Percentiles rank a stretch among this genome's conserved stretches.
These are phyloP conservation scores for Eublepharis macularius DNA, from an alignment of 2,113 vertebrate species.

Conservation along the genomic window DNA sequence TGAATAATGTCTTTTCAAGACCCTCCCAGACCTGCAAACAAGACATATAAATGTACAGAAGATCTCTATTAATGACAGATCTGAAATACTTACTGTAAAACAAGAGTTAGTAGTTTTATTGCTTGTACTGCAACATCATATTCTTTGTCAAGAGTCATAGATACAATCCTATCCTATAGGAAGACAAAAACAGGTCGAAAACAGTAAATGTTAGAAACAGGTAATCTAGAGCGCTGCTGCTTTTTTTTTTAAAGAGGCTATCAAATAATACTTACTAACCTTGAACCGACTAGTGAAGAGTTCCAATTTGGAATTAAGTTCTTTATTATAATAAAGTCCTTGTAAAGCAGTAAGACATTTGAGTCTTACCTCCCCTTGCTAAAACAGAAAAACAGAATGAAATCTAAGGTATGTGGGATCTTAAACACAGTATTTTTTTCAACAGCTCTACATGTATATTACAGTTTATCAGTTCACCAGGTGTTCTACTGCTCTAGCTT, in stretches of 20 bases:
- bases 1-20: too few relatives aligned
- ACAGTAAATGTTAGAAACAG: conserved; percentile 47
- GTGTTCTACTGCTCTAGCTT: neutral
- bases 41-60: neutral
- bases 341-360: conserved; percentile 98
- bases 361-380: conserved; percentile 98
- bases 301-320: conserved; percentile 96
- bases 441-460: neutral
- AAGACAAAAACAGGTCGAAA: conserved; percentile 41
- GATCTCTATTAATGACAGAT: neutral
- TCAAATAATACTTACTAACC: conserved; percentile 79
- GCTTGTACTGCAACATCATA: conserved; percentile 99
- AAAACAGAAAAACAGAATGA: conserved; percentile 62
- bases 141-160: conserved; percentile 99
- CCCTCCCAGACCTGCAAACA: neutral
- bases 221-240: neutral
- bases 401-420: conserved; percentile 45
- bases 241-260: neutral
- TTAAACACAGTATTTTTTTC: neutral
- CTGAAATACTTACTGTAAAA: conserved; percentile 91
- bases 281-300: conserved; percentile 99
- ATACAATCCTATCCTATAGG: conserved; percentile 94
- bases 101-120: conserved; percentile 97
- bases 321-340: conserved; percentile 98
- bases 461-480: neutral